Conservation (phyloP, 2,888 invertebrate genomes). For the Lampropteryx suffumata region DNA sequence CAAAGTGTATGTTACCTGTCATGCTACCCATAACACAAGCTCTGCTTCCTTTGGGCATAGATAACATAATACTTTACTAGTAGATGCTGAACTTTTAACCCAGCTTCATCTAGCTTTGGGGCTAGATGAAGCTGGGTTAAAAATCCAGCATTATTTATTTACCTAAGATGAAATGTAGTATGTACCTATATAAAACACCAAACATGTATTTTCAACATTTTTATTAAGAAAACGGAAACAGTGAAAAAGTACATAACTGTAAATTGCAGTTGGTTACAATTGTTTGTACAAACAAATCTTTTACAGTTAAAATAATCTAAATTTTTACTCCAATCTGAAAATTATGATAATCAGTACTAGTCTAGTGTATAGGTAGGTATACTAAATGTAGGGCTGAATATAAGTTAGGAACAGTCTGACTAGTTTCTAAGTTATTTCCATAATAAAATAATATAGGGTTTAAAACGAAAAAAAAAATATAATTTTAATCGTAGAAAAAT, state of each 20-base stretch:
- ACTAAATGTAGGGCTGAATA: background rate
- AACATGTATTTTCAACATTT: conserved; percentile 74
- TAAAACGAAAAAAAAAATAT: no score
- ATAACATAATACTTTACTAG: no score
- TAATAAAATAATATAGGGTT: no score
- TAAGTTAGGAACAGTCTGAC: conserved; percentile 21
- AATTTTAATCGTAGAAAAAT: no score
- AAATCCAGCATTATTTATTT: no score
- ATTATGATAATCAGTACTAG: background rate
- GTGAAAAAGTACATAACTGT: conserved; percentile 83
- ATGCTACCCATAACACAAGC: no score
- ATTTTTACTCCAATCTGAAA: conserved; percentile 63
- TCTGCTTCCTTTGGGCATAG: no score
- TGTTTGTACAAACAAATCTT: conserved; percentile 73
- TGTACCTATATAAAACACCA: conserved; percentile 6
- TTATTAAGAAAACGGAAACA: conserved; percentile 83
- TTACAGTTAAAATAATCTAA: conserved; percentile 69
- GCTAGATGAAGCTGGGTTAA: no score
- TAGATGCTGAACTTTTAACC: no score
- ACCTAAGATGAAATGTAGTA: no score
- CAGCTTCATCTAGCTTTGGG: no score
- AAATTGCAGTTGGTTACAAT: conserved; percentile 79
- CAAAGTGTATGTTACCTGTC: no score
- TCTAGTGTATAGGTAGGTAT: background rate
- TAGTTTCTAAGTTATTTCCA: conserved; percentile 19